Base-by-base conservation (phyloP, 2,888 invertebrate species). In the Tachina lurida region DNA sequence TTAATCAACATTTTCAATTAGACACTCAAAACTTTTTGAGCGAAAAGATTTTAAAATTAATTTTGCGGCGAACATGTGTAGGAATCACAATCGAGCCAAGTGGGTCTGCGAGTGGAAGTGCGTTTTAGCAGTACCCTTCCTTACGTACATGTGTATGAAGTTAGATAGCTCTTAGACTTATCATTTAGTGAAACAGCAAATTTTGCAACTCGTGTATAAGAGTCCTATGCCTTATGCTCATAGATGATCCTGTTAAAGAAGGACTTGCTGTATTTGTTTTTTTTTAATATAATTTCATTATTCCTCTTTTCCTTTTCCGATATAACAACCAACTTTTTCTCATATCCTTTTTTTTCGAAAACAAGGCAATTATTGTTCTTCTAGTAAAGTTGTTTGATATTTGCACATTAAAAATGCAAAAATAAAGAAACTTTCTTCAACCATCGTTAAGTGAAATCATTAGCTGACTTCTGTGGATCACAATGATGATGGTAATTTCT, bases 381-480 rank as follows among this genome's bases (percentile, higher is more conserved):
- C 5, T 13, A 47, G 3, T 15, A 10, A 5, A 77, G 41, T 17
- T 15, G 19, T n/a, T 17, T 31, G 13, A 9, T 56, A 79, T 63
- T 79, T 73, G 56, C 47, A 9, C 79, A 80, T 80, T 73, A 65
- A 65, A 80, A 73, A 47, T 73, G 56, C 47, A 63, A 84, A 77
- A 81, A 84, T n/a, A n/a, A 5, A 4, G 4, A 4, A 31, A 31
- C 31, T 31, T 31, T 31, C 74, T 81, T 74, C 31, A 56, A 58
- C 60, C 74, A 81, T 68, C 81, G 81, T 85, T 54, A 77, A 74
- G 65, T 56, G 19, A 81, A 74, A 85, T 78, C 67, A 85, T 85
- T 81, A 78, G 81, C 49, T 74, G 68, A 71, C 65, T 84, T 84
- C 76, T 84, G 68, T 70, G 62, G 67, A 75, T 71, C 71, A 60